Evolutionary conservation across 2,888 invertebrate species (phyloP), one percentile per base, ranked within the genome.

Genomic region (Rutpela maculata): DNA sequence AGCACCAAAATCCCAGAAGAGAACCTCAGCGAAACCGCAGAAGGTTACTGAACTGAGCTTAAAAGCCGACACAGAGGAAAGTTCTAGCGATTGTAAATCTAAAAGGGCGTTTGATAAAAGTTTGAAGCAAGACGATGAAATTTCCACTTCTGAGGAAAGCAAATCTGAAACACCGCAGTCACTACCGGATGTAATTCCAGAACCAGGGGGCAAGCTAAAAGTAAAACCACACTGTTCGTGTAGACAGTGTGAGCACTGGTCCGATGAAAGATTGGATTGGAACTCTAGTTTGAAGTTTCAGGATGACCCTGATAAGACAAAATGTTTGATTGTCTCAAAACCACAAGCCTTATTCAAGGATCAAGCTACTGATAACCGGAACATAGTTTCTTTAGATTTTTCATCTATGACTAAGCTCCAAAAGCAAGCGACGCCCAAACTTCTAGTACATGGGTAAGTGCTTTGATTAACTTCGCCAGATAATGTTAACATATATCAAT

Each of bases 361-460:
- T 2, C 65, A 75, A 5, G 73, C 70, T 10, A 59, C 71, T n/a
- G 67, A 75, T 9, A 56, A 74, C 59, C 38, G 60, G 2, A 43
- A 43, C 15, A 83, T 86, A 62, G 72, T 82, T 12, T 79, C 83
- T 0, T 11, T 84, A 7, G 79, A 83, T 57, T 84, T 82, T 67
- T 67, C 70, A 7, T 74, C 77, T 1, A 80, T 84, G 82, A 82
- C 79, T 0, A 81, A 79, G 55, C 68, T 86, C 19, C 82, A 86
- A 19, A 86, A 84, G 65, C 81, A 82, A 57, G 68, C 81, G 7
- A 75, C 78, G 55, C 73, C 71, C 15, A 85, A 85, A 65, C 50
- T 86, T 18, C 75, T 87, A 15, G 84, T 86, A 19, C 87, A 87
- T 74, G 83, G 87, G 85, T 86, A 71, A 77, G 78, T 78, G 31